Percentiles rank a stretch among this genome's conserved stretches.
Evolutionary conservation across 2,888 invertebrate species (phyloP).

Genomic region (Acleris literana): DNA sequence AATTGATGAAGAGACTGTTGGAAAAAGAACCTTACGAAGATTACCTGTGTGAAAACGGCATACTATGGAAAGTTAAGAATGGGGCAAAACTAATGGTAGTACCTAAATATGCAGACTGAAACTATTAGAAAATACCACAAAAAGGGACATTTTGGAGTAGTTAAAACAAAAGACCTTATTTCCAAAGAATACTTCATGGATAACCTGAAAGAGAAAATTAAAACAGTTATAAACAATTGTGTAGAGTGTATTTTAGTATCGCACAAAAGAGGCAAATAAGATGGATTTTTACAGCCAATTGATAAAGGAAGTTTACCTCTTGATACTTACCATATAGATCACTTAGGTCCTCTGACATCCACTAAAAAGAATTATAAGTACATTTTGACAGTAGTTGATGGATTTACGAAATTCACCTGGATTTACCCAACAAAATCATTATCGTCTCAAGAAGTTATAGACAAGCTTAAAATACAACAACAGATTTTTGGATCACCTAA

Average conservation of each 20-base stretch:
- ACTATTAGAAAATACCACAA: conserved; percentile 33
- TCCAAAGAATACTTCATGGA: conserved; percentile 40
- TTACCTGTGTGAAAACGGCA: background rate
- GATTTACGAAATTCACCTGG: too few relatives aligned
- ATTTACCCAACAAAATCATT: too few relatives aligned
- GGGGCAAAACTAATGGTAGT: background rate
- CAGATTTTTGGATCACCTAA: too few relatives aligned
- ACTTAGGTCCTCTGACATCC: background rate
- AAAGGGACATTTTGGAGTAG: conserved; percentile 43
- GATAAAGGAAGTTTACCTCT: conserved; percentile 1
- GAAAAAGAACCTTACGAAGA: background rate
- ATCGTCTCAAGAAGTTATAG: too few relatives aligned
- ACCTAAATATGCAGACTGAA: background rate
- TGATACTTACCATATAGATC: background rate
- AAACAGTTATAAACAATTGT: too few relatives aligned
- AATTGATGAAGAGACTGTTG: background rate
- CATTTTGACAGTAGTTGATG: too few relatives aligned
- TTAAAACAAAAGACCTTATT: conserved; percentile 41
- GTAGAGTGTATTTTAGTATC: too few relatives aligned
- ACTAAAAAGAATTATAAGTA: too few relatives aligned
- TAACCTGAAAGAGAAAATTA: conserved; percentile 4
- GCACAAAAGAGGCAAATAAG: too few relatives aligned
- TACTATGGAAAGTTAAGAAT: background rate
- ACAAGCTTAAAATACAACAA: too few relatives aligned
- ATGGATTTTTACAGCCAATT: too few relatives aligned